A percentile compares a stretch with the other conserved stretches of the same genome.
Conservation (phyloP, 2,888 invertebrate genomes). For the Steromphala cineraria region DNA sequence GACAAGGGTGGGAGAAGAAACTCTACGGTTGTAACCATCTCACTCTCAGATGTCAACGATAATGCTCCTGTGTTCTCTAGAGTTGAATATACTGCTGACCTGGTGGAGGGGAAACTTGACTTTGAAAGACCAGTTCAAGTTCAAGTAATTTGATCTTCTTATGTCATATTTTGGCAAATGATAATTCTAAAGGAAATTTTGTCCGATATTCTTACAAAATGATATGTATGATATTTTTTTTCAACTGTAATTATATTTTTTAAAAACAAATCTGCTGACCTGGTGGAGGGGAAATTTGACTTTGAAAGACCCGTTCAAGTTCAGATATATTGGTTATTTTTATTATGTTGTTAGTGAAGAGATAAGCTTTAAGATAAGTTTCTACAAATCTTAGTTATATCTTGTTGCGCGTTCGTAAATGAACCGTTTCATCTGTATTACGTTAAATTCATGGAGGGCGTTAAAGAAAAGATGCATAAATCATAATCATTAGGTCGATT, state of each 20-base stretch:
- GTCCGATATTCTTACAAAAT: too few species aligned
- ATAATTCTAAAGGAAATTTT: too few species aligned
- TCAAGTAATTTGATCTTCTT: neutral
- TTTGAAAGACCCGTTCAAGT: constrained; percentile 1
- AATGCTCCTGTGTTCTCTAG: constrained; percentile 7
- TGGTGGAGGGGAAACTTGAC: neutral
- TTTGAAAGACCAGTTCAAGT: constrained; percentile 1
- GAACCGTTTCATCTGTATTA: too few species aligned
- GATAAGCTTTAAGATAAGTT: too few species aligned
- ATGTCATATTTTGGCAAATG: too few species aligned
- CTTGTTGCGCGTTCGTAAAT: too few species aligned
- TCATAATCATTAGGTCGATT: neutral
- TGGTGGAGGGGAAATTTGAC: neutral
- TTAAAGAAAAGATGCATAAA: neutral
- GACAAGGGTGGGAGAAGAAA: constrained; percentile 14
- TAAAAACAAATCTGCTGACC: too few species aligned
- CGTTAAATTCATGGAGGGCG: too few species aligned
- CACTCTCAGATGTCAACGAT: constrained; percentile 18
- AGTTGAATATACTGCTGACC: neutral
- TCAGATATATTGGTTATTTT: neutral
- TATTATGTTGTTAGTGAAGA: too few species aligned
- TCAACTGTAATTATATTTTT: too few species aligned
- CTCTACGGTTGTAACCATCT: neutral
- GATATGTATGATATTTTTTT: too few species aligned
- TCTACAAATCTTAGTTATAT: too few species aligned